Evolutionary conservation across 2,113 vertebrate species (phyloP), one percentile per base, ranked within the genome.

Genomic region (Herpailurus yagouaroundi): DNA sequence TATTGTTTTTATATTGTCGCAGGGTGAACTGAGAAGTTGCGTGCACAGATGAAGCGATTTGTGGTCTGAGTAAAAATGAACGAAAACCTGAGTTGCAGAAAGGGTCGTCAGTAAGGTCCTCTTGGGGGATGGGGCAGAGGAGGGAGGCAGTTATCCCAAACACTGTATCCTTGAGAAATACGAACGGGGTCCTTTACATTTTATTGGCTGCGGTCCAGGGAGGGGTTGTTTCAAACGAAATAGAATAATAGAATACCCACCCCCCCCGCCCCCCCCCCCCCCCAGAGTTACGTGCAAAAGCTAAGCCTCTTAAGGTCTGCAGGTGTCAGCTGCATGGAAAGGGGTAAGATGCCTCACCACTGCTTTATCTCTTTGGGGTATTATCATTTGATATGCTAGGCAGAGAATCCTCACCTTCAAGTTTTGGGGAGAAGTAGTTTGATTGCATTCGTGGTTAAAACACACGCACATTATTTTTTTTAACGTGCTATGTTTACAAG

Each of bases 171-270:
- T 15, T 97, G 69, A 80, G 74, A 73, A 97, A 92, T 66, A 19
- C 25, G 41, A 97, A 81, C 9, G 11, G 66, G 18, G n/a, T 33
- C 69, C 91, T 97, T 97, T 82, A 29, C 52, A 25, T 98, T 98
- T 97, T 97, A 93, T 96, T 97, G 96, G 86, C 96, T 98, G 52
- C 16, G 4, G 92, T 94, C 50, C 98, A 93, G 91, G 90, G 87
- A 98, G 63, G 73, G 94, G 57, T 94, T 94, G 88, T 98, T 95
- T 90, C 95, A 94, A 93, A 92, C 90, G 96, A 96, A 94, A 80
- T 95, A 95, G 95, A 91, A 84, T 93, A 33, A 97, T 45, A 45
- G 7, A 45, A 45, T 45, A 45, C 45, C 45, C 45, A 38, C 36
- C 36, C 2, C 36, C 7, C 7, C 41, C n/a, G n/a, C n/a, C 36